A percentile compares a stretch with the other conserved stretches of the same genome.
phyloP scores from a whole-genome alignment of 2,888 invertebrate genomes.

The Gryllus longicercus region DNA sequence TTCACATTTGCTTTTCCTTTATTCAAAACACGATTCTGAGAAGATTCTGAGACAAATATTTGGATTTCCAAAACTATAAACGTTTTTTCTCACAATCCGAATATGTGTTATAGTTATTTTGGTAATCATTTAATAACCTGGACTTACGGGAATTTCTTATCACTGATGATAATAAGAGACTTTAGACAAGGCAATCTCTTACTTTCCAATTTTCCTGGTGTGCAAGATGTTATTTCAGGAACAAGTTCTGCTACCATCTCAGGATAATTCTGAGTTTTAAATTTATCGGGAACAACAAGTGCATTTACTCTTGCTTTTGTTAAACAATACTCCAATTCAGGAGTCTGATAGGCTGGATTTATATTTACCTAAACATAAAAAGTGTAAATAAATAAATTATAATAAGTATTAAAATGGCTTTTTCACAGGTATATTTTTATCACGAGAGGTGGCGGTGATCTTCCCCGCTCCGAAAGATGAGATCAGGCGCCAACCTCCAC shows the following conservation, averaged over 20 bases:
- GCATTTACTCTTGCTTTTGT: constrained; percentile 67
- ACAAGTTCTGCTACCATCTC: constrained; percentile 57
- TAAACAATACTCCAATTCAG: constrained; percentile 69
- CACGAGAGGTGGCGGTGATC: too few relatives aligned
- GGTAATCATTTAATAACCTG: not conserved
- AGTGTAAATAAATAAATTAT: not conserved
- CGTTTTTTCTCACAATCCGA: too few relatives aligned
- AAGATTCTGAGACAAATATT: too few relatives aligned
- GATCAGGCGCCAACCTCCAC: too few relatives aligned
- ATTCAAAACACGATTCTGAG: too few relatives aligned
- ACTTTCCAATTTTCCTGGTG: constrained; percentile 49
- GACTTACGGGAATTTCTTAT: constrained; percentile 55
- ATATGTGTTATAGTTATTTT: too few relatives aligned
- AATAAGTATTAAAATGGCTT: too few relatives aligned
- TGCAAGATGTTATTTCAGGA: constrained; percentile 55
- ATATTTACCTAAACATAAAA: constrained; percentile 62
- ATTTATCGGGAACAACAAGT: constrained; percentile 60
- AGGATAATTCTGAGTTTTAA: constrained; percentile 65
- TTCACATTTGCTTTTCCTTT: too few relatives aligned
- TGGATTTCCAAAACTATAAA: too few relatives aligned
- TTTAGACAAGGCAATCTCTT: constrained; percentile 53
- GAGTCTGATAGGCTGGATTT: constrained; percentile 68
- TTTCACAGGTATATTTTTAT: too few relatives aligned
- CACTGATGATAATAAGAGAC: constrained; percentile 55
- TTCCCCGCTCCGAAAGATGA: too few relatives aligned